A percentile compares a stretch with the other conserved stretches of the same genome.
Conservation (phyloP, 92 coral and sea anemone genomes). For the Parazoanthus atlanticus region DNA sequence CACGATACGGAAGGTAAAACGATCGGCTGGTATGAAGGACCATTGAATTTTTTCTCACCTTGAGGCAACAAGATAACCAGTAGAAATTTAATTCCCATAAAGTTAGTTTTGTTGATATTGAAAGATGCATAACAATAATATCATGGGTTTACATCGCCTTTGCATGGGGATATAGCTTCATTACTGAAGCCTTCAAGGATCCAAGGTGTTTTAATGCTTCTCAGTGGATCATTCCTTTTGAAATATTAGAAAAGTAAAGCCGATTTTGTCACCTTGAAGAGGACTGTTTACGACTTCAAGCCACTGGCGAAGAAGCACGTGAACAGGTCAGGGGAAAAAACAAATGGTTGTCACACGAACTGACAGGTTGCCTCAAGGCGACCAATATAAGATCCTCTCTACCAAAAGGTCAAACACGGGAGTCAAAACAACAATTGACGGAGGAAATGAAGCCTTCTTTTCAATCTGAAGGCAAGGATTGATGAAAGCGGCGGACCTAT, state of each 20-base stretch:
- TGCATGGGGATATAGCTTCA: neutral
- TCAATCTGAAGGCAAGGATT: neutral
- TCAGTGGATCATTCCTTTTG: neutral
- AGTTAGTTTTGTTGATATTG: neutral
- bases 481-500: neutral
- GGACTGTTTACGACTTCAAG: neutral
- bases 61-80: neutral
- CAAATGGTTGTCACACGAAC: neutral
- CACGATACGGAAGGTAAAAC: no score
- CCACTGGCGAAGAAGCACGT: neutral
- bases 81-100: neutral
- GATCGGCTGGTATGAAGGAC: no score
- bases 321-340: neutral
- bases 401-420: slow-evolving; percentile 2
- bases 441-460: neutral
- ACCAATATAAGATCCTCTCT: neutral
- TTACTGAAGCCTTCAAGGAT: neutral
- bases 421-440: slow-evolving; percentile 20
- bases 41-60: neutral
- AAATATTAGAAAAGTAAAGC: neutral
- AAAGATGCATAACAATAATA: neutral
- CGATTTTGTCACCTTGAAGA: slow-evolving; percentile 10
- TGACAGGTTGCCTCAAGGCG: slow-evolving; percentile 16
- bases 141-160: neutral
- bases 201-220: neutral